Evolutionary conservation across 1,140 invertebrate genomes (phyloP).

Genomic region (Papilio polyxenes): DNA sequence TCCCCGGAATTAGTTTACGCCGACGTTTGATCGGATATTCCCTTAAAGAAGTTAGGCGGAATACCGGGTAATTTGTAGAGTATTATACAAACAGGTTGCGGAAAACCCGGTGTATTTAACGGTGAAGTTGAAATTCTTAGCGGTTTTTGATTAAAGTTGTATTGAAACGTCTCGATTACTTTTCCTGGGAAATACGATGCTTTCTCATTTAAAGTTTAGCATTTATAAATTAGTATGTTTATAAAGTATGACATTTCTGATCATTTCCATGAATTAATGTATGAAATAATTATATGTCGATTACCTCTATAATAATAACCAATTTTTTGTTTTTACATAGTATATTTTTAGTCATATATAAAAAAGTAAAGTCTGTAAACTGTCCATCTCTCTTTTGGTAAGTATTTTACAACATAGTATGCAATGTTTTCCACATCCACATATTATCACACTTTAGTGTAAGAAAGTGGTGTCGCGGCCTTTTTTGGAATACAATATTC

Average conservation of each 20-base stretch:
- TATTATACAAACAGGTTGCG: conserved; percentile 61
- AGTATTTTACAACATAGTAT: too few relatives aligned
- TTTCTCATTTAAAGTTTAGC: conserved; percentile 10
- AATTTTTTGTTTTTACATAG: neutral
- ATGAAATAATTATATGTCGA: neutral
- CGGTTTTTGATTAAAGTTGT: conserved; percentile 50
- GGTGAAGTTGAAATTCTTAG: conserved; percentile 57
- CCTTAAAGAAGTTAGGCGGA: conserved; percentile 75
- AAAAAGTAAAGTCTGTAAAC: too few relatives aligned
- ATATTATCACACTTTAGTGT: too few relatives aligned
- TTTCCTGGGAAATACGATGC: conserved; percentile 26
- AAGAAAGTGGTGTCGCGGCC: too few relatives aligned
- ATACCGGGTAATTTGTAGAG: conserved; percentile 62
- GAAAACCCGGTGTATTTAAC: conserved; percentile 53
- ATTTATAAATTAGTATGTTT: neutral
- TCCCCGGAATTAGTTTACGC: conserved; percentile 77
- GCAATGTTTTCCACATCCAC: too few relatives aligned
- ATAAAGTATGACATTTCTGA: neutral
- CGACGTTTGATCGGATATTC: conserved; percentile 77
- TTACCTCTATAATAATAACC: neutral
- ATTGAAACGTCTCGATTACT: conserved; percentile 41
- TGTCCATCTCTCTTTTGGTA: neutral
- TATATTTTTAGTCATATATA: too few relatives aligned
- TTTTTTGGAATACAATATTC: neutral
- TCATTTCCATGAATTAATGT: neutral